These are phyloP conservation scores for Calyptomena viridis DNA, from an alignment of 2,113 vertebrate genomes.

Conservation along the genomic window DNA sequence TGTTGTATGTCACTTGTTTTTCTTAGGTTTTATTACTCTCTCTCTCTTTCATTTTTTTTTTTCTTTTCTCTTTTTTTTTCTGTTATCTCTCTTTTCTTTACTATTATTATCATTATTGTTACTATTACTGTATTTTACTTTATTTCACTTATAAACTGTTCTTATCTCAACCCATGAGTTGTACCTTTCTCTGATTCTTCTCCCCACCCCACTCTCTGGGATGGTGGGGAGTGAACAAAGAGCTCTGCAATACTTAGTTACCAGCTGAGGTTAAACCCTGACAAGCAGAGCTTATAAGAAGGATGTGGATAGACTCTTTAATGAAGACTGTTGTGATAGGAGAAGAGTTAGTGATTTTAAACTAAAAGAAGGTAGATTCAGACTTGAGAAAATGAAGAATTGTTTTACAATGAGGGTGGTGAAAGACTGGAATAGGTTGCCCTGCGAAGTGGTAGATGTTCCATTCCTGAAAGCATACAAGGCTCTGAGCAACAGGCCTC, in stretches of 20 bases:
- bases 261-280: not conserved
- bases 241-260: not conserved
- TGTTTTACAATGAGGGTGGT: not conserved
- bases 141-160: not conserved
- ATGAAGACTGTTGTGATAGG: not conserved
- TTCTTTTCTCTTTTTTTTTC: too few relatives aligned
- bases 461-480: not conserved
- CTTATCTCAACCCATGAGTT: not conserved
- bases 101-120: not conserved
- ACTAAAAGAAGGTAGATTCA: not conserved
- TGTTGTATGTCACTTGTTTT: not conserved
- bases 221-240: fast-evolving
- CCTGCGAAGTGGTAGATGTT: not conserved
- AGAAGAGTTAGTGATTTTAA: not conserved
- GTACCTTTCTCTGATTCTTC: not conserved
- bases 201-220: not conserved
- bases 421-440: not conserved
- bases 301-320: not conserved
- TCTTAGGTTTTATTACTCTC: not conserved
- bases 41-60: too few relatives aligned
- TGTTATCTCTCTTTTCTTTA: not conserved
- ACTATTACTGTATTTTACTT: not conserved
- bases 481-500: fast-evolving
- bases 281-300: not conserved
- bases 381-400: not conserved